A percentile compares a stretch with the other conserved stretches of the same genome.
Evolutionary conservation across 2,113 vertebrate species (phyloP).

Genomic region (Apodemus speciosus): DNA sequence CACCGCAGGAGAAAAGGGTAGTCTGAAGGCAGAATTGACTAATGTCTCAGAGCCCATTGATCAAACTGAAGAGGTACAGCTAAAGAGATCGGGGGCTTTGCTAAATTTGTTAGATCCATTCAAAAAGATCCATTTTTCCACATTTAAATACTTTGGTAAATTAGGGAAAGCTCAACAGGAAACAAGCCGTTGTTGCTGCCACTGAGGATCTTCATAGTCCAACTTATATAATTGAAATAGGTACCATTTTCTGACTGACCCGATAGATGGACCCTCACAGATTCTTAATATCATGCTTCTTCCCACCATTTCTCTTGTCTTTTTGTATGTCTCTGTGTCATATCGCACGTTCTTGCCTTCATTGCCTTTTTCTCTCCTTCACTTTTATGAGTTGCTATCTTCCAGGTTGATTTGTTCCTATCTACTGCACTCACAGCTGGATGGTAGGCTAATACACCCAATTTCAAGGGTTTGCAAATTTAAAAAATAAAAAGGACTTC

Average conservation of each 20-base stretch:
- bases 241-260: background rate
- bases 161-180: slow-evolving; percentile 27
- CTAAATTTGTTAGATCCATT: slow-evolving; percentile 26
- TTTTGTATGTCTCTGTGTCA: background rate
- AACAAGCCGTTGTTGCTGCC: background rate
- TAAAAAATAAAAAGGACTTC: background rate
- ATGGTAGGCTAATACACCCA: background rate
- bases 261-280: background rate
- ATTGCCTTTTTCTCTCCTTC: background rate
- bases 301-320: background rate
- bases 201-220: background rate
- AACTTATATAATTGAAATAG: background rate
- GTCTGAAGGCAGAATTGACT: slow-evolving; percentile 57
- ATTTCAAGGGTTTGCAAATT: background rate
- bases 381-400: background rate
- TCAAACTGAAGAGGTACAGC: background rate
- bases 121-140: background rate
- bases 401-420: background rate
- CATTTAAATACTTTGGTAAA: slow-evolving; percentile 34
- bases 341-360: background rate
- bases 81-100: background rate
- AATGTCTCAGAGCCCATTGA: background rate
- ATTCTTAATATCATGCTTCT: background rate
- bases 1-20: background rate
- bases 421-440: background rate